Evolutionary conservation across 2,888 invertebrate genomes (phyloP).

Genomic region (Acanthosepion pharaonis): DNA sequence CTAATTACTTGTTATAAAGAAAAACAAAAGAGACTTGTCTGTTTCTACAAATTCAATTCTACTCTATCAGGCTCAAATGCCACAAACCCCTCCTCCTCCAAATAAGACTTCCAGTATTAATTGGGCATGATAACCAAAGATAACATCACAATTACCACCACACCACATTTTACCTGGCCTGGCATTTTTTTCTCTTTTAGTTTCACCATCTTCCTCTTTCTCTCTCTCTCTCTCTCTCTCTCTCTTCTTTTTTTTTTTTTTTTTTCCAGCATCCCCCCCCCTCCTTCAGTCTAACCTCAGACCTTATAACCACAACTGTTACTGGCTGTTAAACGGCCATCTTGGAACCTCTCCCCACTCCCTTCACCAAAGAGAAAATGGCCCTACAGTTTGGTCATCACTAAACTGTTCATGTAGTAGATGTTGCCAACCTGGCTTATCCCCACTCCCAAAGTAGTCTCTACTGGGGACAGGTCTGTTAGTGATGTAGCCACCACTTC

Average conservation of each 20-base stretch:
- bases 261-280: neutral
- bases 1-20: neutral
- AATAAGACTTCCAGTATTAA: constrained; percentile 33
- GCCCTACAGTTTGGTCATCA: neutral
- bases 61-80: constrained; percentile 7
- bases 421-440: neutral
- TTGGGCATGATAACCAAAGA: constrained; percentile 24
- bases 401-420: neutral
- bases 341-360: neutral
- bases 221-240: neutral
- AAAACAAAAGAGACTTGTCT: neutral
- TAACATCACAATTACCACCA: constrained; percentile 8
- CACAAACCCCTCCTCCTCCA: constrained; percentile 8
- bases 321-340: neutral
- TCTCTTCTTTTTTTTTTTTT: neutral
- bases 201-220: neutral
- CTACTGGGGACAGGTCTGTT: too few relatives aligned
- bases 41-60: neutral
- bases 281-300: neutral
- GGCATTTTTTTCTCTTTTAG: neutral
- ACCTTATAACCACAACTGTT: neutral
- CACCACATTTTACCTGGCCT: constrained; percentile 20
- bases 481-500: too few relatives aligned
- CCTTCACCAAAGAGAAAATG: neutral
- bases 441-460: too few relatives aligned